phyloP scores from a whole-genome alignment of 2,113 vertebrate genomes.

The Scatophagus argus region DNA sequence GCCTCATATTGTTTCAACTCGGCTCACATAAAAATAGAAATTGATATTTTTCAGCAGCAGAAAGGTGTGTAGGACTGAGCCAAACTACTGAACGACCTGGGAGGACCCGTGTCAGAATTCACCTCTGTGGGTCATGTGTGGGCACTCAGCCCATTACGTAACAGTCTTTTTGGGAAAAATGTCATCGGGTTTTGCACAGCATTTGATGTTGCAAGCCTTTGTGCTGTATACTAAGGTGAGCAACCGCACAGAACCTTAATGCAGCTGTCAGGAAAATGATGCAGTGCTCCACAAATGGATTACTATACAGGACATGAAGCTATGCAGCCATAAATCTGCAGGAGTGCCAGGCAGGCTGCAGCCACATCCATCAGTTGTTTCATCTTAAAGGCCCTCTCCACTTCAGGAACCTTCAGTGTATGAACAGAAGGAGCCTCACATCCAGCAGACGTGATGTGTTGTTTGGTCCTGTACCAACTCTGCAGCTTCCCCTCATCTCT shows the following conservation, averaged over 20 bases:
- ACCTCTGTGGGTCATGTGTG: background rate
- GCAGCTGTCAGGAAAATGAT: constrained; percentile 66
- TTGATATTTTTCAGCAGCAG: too few relatives aligned
- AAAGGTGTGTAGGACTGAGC: too few relatives aligned
- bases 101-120: background rate
- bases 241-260: constrained; percentile 58
- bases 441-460: background rate
- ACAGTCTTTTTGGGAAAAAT: constrained; percentile 25
- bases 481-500: too few relatives aligned
- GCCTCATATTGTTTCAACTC: too few relatives aligned
- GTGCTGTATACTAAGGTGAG: constrained; percentile 61
- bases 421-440: constrained; percentile 7
- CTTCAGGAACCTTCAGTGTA: constrained; percentile 22
- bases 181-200: constrained; percentile 4
- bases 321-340: constrained; percentile 57
- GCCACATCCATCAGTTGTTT: constrained; percentile 70
- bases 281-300: constrained; percentile 66
- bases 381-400: constrained; percentile 50
- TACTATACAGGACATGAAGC: constrained; percentile 63
- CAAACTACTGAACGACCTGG: background rate
- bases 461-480: too few relatives aligned
- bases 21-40: too few relatives aligned
- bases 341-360: constrained; percentile 34
- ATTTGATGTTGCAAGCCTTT: constrained; percentile 46
- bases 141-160: background rate